Percentiles rank a stretch among this genome's conserved stretches.
These are phyloP conservation scores for Strigamia maritima DNA, from an alignment of 2,888 invertebrate genomes.

Conservation along the genomic window DNA sequence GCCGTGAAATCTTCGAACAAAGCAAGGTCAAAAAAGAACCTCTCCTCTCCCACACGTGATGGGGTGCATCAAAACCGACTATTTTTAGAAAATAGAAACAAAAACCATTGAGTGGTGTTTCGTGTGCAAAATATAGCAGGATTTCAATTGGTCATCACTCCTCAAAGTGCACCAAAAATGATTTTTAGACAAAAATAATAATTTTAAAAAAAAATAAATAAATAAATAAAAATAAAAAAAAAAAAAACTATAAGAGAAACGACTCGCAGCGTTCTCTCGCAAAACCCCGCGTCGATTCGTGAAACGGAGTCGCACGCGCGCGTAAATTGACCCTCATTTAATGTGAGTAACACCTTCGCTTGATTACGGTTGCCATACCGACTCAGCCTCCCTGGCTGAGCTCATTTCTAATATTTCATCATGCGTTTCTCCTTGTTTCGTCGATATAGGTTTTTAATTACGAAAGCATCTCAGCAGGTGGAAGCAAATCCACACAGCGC, in stretches of 20 bases:
- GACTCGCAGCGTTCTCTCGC: too few relatives aligned
- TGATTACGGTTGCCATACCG: slow-evolving; percentile 15
- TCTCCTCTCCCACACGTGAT: neutral
- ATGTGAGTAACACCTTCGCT: slow-evolving; percentile 8
- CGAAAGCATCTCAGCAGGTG: slow-evolving; percentile 10
- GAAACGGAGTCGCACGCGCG: neutral
- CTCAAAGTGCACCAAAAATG: too few relatives aligned
- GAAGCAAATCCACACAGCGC: neutral
- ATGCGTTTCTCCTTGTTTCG: slow-evolving; percentile 15
- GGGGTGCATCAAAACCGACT: neutral
- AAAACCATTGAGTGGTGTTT: neutral
- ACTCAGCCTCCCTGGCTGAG: slow-evolving; percentile 4
- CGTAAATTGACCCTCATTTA: slow-evolving; percentile 9
- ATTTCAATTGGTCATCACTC: neutral
- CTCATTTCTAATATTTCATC: slow-evolving; percentile 15
- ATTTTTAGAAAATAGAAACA: neutral
- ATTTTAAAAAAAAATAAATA: too few relatives aligned
- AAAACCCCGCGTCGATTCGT: neutral
- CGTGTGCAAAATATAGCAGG: neutral
- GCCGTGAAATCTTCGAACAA: neutral
- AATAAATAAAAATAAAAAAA: too few relatives aligned
- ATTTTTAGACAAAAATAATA: too few relatives aligned
- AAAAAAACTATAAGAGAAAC: too few relatives aligned
- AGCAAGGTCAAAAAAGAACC: slow-evolving; percentile 10
- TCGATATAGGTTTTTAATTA: slow-evolving; percentile 15